Conservation (phyloP, 53 echinoderm and acorn worm species). For the Paracentrotus lividus region DNA sequence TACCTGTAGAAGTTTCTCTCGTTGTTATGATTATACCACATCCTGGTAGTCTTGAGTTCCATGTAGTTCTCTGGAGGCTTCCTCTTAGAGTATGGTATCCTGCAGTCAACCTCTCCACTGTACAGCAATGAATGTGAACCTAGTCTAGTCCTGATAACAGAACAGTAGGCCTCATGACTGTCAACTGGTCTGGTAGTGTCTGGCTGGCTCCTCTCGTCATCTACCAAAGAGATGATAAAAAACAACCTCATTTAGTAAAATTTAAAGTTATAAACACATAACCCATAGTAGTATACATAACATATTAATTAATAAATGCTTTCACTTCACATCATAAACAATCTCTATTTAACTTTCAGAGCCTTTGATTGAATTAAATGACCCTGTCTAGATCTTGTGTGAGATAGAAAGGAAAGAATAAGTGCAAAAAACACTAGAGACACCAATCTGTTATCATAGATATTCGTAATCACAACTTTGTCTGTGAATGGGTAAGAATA, state of each 20-base stretch:
- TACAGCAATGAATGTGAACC: conserved; percentile 79
- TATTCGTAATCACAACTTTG: no score
- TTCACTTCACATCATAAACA: no score
- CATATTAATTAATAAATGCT: no score
- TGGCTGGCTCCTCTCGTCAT: conserved; percentile 74
- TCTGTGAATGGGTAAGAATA: no score
- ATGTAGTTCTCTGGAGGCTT: conserved; percentile 82
- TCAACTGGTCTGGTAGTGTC: conserved; percentile 83
- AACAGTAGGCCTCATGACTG: conserved; percentile 88
- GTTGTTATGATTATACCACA: conserved; percentile 83
- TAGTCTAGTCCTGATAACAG: conserved; percentile 78
- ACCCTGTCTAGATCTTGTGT: no score
- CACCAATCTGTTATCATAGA: no score
- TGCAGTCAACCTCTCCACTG: conserved; percentile 92
- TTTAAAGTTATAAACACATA: background rate
- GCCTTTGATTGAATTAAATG: no score
- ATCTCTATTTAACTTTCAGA: no score
- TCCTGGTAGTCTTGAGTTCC: conserved; percentile 90
- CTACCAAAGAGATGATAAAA: conserved; percentile 46
- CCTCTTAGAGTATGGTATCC: conserved; percentile 59
- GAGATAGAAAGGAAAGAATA: no score
- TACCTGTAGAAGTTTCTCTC: conserved; percentile 92
- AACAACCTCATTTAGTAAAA: no score
- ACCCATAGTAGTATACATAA: background rate
- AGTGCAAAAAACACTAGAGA: no score